Conservation (phyloP, 2,888 invertebrate species). For the Crioceris asparagi region DNA sequence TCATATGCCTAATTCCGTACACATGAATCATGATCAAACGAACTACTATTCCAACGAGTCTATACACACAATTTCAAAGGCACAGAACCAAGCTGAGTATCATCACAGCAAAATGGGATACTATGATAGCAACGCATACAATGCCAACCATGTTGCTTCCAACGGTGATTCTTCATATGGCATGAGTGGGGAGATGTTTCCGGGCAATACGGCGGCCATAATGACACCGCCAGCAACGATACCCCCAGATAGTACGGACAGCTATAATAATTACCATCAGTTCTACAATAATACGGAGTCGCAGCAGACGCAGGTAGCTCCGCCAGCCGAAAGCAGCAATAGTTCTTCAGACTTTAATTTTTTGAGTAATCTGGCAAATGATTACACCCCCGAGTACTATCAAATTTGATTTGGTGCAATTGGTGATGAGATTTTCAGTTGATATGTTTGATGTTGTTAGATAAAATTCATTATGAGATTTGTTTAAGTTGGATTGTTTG, state of each 20-base stretch:
- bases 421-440: too few species aligned
- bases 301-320: constrained; percentile 29
- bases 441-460: too few species aligned
- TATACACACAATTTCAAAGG: constrained; percentile 16
- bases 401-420: constrained; percentile 47
- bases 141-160: constrained; percentile 32
- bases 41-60: constrained; percentile 33
- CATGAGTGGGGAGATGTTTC: constrained; percentile 40
- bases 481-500: too few species aligned
- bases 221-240: constrained; percentile 51
- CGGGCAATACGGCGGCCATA: constrained; percentile 40
- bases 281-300: constrained; percentile 52
- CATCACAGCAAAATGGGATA: constrained; percentile 39
- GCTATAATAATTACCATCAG: constrained; percentile 60
- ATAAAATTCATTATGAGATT: too few species aligned
- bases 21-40: constrained; percentile 26
- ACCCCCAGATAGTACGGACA: constrained; percentile 51
- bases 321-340: constrained; percentile 70
- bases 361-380: constrained; percentile 82
- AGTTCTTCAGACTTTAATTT: constrained; percentile 93
- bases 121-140: constrained; percentile 45
- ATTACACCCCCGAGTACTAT: constrained; percentile 88
- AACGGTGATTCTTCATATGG: constrained; percentile 40
- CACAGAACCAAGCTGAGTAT: constrained; percentile 28
- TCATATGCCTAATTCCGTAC: constrained; percentile 29